phyloP scores from a whole-genome alignment of 2,797 vertebrate species.

The Gymnothorax javanicus region DNA sequence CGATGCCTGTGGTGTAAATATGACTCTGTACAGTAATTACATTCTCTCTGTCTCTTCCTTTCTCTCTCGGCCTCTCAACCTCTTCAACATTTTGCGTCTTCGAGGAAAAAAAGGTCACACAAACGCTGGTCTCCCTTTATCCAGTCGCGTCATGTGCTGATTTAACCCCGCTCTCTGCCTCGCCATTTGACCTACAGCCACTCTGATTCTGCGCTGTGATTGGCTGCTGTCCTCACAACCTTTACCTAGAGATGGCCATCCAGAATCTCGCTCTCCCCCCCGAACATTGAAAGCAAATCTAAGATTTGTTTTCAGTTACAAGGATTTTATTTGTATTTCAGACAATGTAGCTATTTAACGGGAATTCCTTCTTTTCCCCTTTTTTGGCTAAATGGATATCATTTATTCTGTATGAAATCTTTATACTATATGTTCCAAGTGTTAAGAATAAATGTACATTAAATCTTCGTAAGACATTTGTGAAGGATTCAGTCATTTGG shows the following conservation, averaged over 20 bases:
- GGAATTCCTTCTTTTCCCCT: conserved; percentile 92
- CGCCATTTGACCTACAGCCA: conserved; percentile 65
- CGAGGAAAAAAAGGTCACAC: conserved; percentile 74
- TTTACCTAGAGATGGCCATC: conserved; percentile 79
- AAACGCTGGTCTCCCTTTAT: conserved; percentile 77
- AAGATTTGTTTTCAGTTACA: conserved; percentile 90
- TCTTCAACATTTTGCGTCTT: conserved; percentile 76
- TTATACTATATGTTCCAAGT: conserved; percentile 97
- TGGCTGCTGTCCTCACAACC: conserved; percentile 77
- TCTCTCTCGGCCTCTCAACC: conserved; percentile 77
- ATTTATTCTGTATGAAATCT: conserved; percentile 97
- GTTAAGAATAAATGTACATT: conserved; percentile 97
- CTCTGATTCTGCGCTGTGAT: conserved; percentile 68
- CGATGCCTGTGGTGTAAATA: conserved; percentile 96
- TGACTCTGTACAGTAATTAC: conserved; percentile 99
- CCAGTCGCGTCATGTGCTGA: conserved; percentile 62
- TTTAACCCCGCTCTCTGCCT: conserved; percentile 62
- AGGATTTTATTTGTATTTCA: conserved; percentile 99
- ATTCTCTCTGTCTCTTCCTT: conserved; percentile 84
- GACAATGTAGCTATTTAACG: conserved; percentile 99
- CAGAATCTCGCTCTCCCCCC: conserved; percentile 73
- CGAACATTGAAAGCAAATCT: conserved; percentile 97
- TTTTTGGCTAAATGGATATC: conserved; percentile 96
- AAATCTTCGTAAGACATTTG: conserved; percentile 99
- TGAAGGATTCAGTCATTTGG: conserved; percentile 81